phyloP scores from a whole-genome alignment of 2,113 vertebrate species.

The Lichenostomus cassidix region DNA sequence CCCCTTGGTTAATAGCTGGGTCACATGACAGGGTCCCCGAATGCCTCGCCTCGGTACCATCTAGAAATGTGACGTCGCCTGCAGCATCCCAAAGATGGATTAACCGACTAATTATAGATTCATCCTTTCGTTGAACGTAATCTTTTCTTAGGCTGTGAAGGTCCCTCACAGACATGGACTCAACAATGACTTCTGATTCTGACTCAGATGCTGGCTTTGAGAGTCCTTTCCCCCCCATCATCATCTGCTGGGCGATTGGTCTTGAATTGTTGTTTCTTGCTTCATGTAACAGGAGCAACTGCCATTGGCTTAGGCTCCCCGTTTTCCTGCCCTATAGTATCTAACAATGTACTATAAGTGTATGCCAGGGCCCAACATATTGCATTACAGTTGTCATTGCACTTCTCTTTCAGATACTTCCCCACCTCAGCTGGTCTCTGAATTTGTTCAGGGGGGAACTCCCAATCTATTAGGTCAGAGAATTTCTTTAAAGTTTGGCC shows the following conservation, averaged over 20 bases:
- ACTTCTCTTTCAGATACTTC: too few species aligned
- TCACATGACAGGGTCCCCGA: background rate
- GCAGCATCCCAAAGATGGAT: background rate
- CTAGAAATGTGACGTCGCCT: background rate
- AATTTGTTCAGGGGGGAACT: too few species aligned
- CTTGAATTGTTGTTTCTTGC: background rate
- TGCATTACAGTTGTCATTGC: too few species aligned
- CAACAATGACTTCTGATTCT: background rate
- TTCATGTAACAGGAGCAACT: too few species aligned
- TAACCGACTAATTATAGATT: background rate
- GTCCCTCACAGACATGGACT: background rate
- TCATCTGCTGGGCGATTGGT: background rate
- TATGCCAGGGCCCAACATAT: too few species aligned
- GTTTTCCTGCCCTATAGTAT: background rate
- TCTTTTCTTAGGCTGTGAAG: background rate
- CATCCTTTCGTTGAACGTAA: accelerated
- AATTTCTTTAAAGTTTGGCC: too few species aligned
- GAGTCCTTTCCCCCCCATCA: background rate
- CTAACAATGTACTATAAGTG: too few species aligned
- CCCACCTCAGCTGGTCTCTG: too few species aligned
- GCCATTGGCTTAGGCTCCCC: too few species aligned
- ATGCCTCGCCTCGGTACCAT: accelerated
- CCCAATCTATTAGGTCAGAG: too few species aligned
- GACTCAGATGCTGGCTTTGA: background rate
- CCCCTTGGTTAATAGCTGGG: accelerated